Evolutionary conservation across 2,888 invertebrate genomes (phyloP).

Genomic region (Polymixis flavicincta): DNA sequence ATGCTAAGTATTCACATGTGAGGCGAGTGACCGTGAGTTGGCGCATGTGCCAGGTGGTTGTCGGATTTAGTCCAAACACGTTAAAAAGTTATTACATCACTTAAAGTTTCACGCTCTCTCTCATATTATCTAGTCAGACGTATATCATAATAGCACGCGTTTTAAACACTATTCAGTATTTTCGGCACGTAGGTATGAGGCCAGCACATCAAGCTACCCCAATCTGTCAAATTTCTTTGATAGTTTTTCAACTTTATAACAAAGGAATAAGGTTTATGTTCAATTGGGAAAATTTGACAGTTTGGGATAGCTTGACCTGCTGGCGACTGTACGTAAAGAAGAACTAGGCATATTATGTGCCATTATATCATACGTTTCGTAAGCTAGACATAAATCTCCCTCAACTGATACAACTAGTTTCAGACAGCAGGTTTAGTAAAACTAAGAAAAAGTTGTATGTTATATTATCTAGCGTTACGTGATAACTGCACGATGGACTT

Average conservation of each 20-base stretch:
- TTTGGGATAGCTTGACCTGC: too few species aligned
- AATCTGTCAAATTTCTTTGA: too few species aligned
- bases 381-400: conserved; percentile 53
- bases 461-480: conserved; percentile 43
- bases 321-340: conserved; percentile 16
- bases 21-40: conserved; percentile 60
- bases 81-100: conserved; percentile 76
- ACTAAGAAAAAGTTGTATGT: conserved; percentile 55
- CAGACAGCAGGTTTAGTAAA: conserved; percentile 45
- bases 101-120: conserved; percentile 69
- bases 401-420: conserved; percentile 47
- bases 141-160: conserved; percentile 51
- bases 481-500: conserved; percentile 24
- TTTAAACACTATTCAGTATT: conserved; percentile 42
- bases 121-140: conserved; percentile 66
- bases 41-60: conserved; percentile 61
- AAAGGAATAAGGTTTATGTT: too few species aligned
- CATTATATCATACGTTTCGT: conserved; percentile 55
- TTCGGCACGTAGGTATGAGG: conserved; percentile 45
- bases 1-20: conserved; percentile 57
- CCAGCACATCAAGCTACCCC: too few species aligned
- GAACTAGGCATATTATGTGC: conserved; percentile 34
- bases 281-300: too few species aligned
- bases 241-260: too few species aligned
- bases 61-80: conserved; percentile 69